phyloP scores from a whole-genome alignment of 2,113 vertebrate genomes.

The Cisticola juncidis region DNA sequence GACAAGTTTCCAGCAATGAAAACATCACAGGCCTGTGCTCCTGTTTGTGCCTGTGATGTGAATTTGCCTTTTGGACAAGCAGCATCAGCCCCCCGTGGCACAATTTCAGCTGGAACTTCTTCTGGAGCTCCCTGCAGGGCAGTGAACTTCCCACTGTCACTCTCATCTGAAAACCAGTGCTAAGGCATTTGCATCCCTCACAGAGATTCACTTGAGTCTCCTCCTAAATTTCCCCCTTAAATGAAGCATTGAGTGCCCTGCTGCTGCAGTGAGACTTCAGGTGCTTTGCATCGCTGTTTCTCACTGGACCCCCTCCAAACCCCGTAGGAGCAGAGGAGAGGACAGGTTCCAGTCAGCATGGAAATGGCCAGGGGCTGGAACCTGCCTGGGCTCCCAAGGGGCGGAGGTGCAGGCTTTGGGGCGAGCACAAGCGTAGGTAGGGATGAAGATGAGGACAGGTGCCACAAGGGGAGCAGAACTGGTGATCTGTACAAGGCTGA shows the following conservation, averaged over 20 bases:
- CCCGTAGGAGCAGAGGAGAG: background rate
- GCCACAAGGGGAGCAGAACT: rapidly evolving
- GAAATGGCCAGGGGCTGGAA: background rate
- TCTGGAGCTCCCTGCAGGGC: background rate
- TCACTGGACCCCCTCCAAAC: background rate
- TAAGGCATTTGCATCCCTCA: background rate
- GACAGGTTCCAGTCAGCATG: background rate
- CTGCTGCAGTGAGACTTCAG: background rate
- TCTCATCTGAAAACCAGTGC: background rate
- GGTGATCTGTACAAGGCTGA: background rate
- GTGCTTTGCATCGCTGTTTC: background rate
- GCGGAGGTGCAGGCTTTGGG: rapidly evolving
- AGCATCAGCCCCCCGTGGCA: background rate
- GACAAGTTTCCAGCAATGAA: background rate
- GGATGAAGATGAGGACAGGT: background rate
- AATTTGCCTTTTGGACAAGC: background rate
- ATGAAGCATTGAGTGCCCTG: rapidly evolving
- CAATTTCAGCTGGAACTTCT: background rate
- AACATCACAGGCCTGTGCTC: rapidly evolving
- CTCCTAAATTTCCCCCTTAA: background rate
- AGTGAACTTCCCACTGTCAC: background rate
- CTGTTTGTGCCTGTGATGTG: background rate
- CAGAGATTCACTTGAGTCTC: background rate
- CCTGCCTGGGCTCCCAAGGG: background rate
- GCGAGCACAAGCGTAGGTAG: rapidly evolving